phyloP scores from a whole-genome alignment of 2,888 invertebrate species.

The Xestia rhomboidea region DNA sequence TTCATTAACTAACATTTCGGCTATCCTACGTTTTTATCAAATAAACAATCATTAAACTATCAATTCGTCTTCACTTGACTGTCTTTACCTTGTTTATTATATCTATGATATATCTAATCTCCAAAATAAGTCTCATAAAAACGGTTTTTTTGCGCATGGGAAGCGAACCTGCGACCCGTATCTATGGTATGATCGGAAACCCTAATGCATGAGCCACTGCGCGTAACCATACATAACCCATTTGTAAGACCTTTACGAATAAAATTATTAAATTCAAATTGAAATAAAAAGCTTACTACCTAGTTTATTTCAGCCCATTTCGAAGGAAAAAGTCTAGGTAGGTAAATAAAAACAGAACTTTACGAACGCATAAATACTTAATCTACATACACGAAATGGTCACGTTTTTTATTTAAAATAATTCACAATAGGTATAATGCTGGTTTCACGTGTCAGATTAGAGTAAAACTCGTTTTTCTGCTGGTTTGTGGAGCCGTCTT shows the following conservation, averaged over 20 bases:
- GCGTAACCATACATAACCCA: too few relatives aligned
- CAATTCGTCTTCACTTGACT: too few relatives aligned
- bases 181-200: neutral
- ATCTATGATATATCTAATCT: too few relatives aligned
- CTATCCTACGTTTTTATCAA: neutral
- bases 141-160: neutral
- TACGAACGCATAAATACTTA: neutral
- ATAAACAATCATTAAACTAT: neutral
- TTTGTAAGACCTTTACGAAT: too few relatives aligned
- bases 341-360: slow-evolving; percentile 12
- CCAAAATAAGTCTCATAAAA: neutral
- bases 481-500: neutral
- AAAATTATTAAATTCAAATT: neutral
- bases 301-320: neutral
- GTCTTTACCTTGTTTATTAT: too few relatives aligned
- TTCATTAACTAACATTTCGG: neutral
- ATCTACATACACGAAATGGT: slow-evolving; percentile 4
- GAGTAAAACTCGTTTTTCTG: slow-evolving; percentile 8
- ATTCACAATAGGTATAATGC: slow-evolving; percentile 14
- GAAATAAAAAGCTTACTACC: neutral
- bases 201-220: too few relatives aligned
- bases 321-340: neutral
- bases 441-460: slow-evolving; percentile 24
- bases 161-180: neutral
- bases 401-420: slow-evolving; percentile 1